Evolutionary conservation across 2,797 vertebrate species (phyloP), one percentile per base, ranked within the genome.

Genomic region (Iguana delicatissima): DNA sequence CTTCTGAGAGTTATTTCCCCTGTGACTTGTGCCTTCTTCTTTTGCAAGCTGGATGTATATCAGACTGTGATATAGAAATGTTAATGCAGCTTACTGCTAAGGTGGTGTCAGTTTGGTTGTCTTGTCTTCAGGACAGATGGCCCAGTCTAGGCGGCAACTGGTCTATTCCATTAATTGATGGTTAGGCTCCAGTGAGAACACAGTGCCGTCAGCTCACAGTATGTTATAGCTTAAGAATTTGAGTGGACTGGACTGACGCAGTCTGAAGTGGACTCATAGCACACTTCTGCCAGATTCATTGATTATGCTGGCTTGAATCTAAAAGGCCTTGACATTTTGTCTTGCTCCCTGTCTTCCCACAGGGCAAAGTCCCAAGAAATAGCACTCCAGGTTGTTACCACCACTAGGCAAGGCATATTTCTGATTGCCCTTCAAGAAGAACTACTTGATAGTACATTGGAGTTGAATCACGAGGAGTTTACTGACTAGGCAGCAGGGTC

Each of bases 271-370:
- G 85, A 87, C 59, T 35, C 62, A 5, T 62, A 83, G 80, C 35
- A 64, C 16, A 9, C 46, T 82, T 87, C 46, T 91, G 59, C 90
- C 59, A 67, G 67, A n/a, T 76, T 91, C 87, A 91, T 84, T 90
- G 80, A 87, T 87, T 77, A 77, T 67, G 59, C 16, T 29, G 89
- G 18, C 12, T 77, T 83, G 73, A 77, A 72, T 77, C 24, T 57
- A 79, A 91, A 52, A 76, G 46, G 64, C 38, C 72, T 79, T 77
- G 80, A 87, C 59, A 79, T 91, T 83, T 87, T 69, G 55, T 79
- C 72, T 77, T 91, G 85, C 72, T 57, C 20, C 18, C 42, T 83
- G 46, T 83, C 73, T 77, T 82, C 79, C 85, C 57, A 4, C 24
- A 55, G 89, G 85, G 69, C 57, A 42, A 50, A n/a, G 13, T 69